Base-by-base conservation (phyloP, 2,797 vertebrate species). In the Jordanella pulchra region DNA sequence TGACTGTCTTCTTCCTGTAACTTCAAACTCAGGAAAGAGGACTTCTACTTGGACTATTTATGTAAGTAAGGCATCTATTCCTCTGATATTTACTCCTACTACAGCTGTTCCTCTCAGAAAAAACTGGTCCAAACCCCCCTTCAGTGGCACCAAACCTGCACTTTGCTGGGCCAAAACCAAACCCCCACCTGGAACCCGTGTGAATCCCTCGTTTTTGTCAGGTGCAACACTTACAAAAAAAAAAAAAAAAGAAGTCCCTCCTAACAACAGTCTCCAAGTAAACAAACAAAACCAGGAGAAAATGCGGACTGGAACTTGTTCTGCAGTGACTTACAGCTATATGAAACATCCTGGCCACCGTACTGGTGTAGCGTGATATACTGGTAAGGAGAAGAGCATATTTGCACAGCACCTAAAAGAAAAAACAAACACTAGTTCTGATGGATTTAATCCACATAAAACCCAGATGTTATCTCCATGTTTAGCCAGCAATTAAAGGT, bases 371-470 rank as follows among this genome's bases (percentile, higher is more conserved):
- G 87, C 86, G 88, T 90, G 84, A 78, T 80, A 77, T 87, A 88
- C 88, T 82, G 77, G 83, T 87, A 88, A 81, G 81, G 81, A 82
- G 69, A 84, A 76, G 69, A 91, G 90, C 90, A 82, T 87, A 91
- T 92, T 92, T 93, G 90, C 92, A 93, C 92, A 92, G 86, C 88
- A 90, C 84, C 82, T 84, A 85, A 90, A 84, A 77, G 48, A 66
- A 67, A 64, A 70, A 60, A 3, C 64, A 48, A 27, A 15, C 58
- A 65, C 3, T 5, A 32, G 56, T 60, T 53, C 65, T 55, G 61
- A 71, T 87, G 35, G 23, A 42, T 88, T 87, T 75, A 45, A 78
- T 70, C 82, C 73, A 64, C 23, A 85, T 83, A 73, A 39, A 75
- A 84, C 77, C 85, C 83, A 77, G 76, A 81, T 83, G 83, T 77